Percentiles rank a stretch among this genome's conserved stretches.
Evolutionary conservation across 2,797 vertebrate genomes (phyloP).

Genomic region (Coregonus suidteri): DNA sequence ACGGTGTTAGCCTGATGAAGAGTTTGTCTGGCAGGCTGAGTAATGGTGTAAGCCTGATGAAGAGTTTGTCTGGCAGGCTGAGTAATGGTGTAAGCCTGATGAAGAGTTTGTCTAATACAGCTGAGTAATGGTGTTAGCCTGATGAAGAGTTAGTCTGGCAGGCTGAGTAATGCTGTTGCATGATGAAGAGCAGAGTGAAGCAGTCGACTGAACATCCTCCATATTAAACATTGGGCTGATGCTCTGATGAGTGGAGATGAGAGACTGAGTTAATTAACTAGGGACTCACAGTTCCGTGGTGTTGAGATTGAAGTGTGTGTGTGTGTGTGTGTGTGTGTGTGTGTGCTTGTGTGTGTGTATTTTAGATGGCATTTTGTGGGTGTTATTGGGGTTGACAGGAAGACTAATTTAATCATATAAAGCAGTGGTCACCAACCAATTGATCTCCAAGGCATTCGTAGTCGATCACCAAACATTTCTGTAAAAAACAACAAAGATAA

Average conservation of each 20-base stretch:
- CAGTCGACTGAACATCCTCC: not conserved
- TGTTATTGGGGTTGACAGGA: conserved; percentile 1
- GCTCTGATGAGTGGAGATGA: not conserved
- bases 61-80: too few relatives aligned
- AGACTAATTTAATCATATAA: not conserved
- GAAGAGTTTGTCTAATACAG: too few relatives aligned
- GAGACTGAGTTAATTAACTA: not conserved
- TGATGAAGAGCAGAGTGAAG: not conserved
- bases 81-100: too few relatives aligned
- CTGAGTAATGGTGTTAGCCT: too few relatives aligned
- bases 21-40: not conserved
- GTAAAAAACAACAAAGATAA: too few relatives aligned
- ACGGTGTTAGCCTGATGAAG: not conserved
- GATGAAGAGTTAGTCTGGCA: too few relatives aligned
- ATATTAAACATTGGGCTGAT: not conserved
- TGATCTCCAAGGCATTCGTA: not conserved
- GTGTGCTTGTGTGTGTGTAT: not conserved
- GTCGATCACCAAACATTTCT: too few relatives aligned
- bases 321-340: not conserved
- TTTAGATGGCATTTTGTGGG: not conserved
- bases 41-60: not conserved
- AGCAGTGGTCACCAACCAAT: not conserved
- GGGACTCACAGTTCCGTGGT: not conserved
- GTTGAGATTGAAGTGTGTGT: not conserved
- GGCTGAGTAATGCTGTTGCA: too few relatives aligned